Conservation (phyloP, 1,140 invertebrate genomes). For the Brachionus paranguensis region DNA sequence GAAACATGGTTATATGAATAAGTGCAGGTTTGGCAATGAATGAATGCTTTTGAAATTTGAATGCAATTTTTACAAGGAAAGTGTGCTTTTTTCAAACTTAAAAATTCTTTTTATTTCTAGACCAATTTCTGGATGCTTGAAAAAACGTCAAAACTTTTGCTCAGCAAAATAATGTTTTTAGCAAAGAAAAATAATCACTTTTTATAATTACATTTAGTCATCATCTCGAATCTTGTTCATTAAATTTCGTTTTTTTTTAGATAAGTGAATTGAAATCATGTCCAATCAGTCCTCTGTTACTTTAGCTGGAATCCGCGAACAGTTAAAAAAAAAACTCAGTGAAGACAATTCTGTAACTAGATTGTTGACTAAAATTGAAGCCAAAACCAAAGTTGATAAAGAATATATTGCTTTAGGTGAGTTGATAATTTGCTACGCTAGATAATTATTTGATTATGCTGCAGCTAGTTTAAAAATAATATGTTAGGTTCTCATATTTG, state of each 20-base stretch:
- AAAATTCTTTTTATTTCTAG: too few species aligned
- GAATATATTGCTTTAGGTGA: constrained; percentile 38
- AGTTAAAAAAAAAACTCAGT: not conserved
- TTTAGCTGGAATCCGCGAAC: not conserved
- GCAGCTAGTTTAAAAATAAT: not conserved
- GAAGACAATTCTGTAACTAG: constrained; percentile 14
- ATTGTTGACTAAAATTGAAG: not conserved
- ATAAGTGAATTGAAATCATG: not conserved
- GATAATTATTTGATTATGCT: too few species aligned
- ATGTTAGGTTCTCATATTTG: not conserved
- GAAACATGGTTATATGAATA: not conserved
- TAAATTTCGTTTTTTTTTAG: constrained; percentile 1
- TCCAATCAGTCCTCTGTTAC: constrained; percentile 31
- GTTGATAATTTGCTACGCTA: not conserved
- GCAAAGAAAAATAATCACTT: not conserved
- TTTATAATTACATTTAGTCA: constrained; percentile 3
- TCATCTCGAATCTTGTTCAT: not conserved
- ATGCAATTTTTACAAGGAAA: not conserved
- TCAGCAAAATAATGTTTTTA: not conserved
- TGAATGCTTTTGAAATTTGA: not conserved
- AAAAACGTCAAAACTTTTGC: not conserved
- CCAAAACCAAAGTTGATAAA: constrained; percentile 28
- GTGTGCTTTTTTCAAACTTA: not conserved
- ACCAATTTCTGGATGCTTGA: not conserved
- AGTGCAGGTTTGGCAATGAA: not conserved